Evolutionary conservation across 2,888 invertebrate species (phyloP), one percentile per base, ranked within the genome.

Genomic region (Rhagonycha fulva): DNA sequence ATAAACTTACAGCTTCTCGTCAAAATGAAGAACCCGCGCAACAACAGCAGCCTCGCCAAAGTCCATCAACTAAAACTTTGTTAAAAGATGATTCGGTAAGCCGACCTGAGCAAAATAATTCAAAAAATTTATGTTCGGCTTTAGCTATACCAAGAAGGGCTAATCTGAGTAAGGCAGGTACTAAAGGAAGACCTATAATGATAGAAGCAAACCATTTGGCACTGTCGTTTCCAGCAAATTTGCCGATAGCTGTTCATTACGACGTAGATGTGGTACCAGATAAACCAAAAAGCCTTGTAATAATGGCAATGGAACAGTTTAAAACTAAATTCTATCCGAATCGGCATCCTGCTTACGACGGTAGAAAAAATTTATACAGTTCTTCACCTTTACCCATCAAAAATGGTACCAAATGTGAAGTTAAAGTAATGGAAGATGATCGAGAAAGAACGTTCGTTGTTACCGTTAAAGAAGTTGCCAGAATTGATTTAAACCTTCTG

Each of bases 261-360:
- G 98, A 98, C 82, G 94, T 97, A 0, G 89, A 87, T 0, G 90
- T 95, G 60, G 88, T 85, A 2, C 94, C 95, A 0, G 93, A 94
- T n/a, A 91, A 87, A 62, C 94, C 94, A 0, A 94, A 93, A 82
- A 92, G 90, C 81, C 87, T 93, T 80, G 82, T 92, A 71, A 87
- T 92, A 0, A 70, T 78, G 0, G 91, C 90, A 4, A 84, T 85
- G 78, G 76, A 66, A 28, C 83, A 80, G 0, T 70, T 77, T 14
- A 12, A 60, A 12, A 63, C 62, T 3, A 81, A 82, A 76, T 74
- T 86, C 72, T 90, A 90, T 82, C 88, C 89, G 0, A 84, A 89
- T 0, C 82, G 84, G 32, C 80, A 19, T 19, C 19, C 19, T 2
- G 19, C 19, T 19, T 19, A 19, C 19, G 19, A 19, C 19, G 19